phyloP scores from a whole-genome alignment of 2,797 vertebrate genomes.

The Mallotus villosus region DNA sequence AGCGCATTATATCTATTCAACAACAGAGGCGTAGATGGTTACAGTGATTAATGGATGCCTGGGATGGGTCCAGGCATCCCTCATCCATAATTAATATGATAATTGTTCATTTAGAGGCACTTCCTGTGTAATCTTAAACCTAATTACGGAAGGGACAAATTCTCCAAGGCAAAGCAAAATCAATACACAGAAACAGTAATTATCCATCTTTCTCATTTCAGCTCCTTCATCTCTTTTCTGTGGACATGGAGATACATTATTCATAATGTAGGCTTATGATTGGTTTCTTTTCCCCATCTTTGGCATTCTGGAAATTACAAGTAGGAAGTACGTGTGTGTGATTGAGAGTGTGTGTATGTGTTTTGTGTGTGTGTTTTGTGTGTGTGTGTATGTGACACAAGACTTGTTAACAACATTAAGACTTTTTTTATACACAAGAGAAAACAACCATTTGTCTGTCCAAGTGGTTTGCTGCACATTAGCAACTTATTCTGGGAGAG shows the following conservation, averaged over 20 bases:
- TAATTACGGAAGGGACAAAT: conserved; percentile 49
- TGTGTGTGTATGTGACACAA: background rate
- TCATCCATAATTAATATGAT: conserved; percentile 66
- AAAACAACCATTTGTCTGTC: background rate
- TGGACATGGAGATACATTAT: background rate
- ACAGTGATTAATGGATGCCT: background rate
- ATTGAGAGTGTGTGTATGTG: background rate
- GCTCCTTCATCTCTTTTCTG: background rate
- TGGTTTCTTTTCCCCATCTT: too few species aligned
- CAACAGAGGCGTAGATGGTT: background rate
- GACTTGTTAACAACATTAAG: too few species aligned
- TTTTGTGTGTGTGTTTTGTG: background rate
- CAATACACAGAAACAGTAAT: background rate
- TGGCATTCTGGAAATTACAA: background rate
- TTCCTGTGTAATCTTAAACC: conserved; percentile 47
- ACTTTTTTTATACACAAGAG: background rate
- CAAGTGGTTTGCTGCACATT: too few species aligned
- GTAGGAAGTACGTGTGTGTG: background rate
- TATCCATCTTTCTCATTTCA: background rate
- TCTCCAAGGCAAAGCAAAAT: background rate
- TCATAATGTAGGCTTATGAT: background rate
- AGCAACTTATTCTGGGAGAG: background rate
- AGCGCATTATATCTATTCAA: background rate
- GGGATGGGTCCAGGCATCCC: background rate
- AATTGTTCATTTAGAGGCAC: conserved; percentile 55